Base-by-base conservation (phyloP, 2,113 vertebrate species). In the Laticauda laticaudata region DNA sequence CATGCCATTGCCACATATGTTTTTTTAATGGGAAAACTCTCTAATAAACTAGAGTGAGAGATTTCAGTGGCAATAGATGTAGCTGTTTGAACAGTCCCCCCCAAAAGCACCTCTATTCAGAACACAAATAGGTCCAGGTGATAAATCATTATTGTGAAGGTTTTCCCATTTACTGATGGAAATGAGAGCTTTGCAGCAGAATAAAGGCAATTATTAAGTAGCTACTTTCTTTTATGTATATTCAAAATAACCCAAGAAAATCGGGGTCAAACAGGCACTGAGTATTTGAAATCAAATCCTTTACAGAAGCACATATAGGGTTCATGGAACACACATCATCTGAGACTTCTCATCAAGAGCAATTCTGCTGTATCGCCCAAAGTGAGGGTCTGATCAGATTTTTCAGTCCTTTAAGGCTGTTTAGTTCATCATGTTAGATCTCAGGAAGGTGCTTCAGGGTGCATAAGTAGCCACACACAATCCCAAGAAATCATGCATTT, bases 21-120 rank as follows among this genome's bases (percentile, higher is more conserved):
- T 87, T 54, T 87, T 26, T 23, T 59, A 20, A 54, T 55, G 8
- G 39, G 57, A 57, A 57, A 39, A 0, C 55, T 89, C 55, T 89
- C 54, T 57, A 57, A 89, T 55, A 26, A 59, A 45, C 10, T 89
- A 34, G 88, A 56, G 5, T 18, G 14, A 45, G 39, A 59, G 21
- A 89, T 89, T 89, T 89, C 10, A 57, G 23, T 43, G 18, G 75
- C 75, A 43, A 20, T 43, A 81, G 75, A 81, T 43, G 75, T 57
- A 89, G 39, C 39, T 57, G 88, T 89, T 20, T 89, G 88, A 89
- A 89, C 11, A 1, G 21, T 45, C 88, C 34, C 43, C 88, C 23
- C 14, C 18, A 56, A 89, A 89, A 89, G 56, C 69, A 92, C 97
- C 91, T 56, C 54, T 95, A 64, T 51, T 69, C 59, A 90, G 15